phyloP scores from a whole-genome alignment of 2,888 invertebrate species.

The Epirrita christyi region DNA sequence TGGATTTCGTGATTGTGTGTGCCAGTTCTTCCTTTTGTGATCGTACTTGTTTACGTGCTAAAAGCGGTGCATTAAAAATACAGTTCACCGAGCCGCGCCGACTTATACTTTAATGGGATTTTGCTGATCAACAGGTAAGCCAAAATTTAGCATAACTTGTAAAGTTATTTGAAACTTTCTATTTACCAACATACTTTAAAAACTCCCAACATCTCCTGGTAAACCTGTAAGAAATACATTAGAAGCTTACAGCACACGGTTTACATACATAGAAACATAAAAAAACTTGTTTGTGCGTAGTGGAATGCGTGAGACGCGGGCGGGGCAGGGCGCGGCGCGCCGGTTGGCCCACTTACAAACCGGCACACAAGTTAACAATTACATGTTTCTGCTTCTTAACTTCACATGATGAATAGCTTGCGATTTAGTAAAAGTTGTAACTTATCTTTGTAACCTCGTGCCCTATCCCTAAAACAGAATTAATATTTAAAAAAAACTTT shows the following conservation, averaged over 20 bases:
- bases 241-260: not conserved
- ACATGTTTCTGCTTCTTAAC: conserved; percentile 24
- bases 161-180: conserved; percentile 32
- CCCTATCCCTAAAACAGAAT: too few relatives aligned
- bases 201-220: conserved; percentile 7
- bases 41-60: conserved; percentile 74
- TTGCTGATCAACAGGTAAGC: conserved; percentile 78
- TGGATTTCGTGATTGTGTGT: conserved; percentile 68
- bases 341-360: conserved; percentile 64
- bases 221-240: not conserved
- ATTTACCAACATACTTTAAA: conserved; percentile 18
- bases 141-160: conserved; percentile 24
- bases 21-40: conserved; percentile 79
- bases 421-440: not conserved
- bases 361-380: conserved; percentile 31
- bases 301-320: conserved; percentile 55
- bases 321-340: conserved; percentile 76
- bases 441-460: too few relatives aligned
- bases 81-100: conserved; percentile 62
- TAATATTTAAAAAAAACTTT: too few relatives aligned
- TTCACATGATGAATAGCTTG: not conserved
- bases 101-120: conserved; percentile 79
- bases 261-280: conserved; percentile 24
- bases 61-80: conserved; percentile 61
- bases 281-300: conserved; percentile 46